Conservation (phyloP, 1,140 invertebrate species). For the Elymnias hypermnestra region DNA sequence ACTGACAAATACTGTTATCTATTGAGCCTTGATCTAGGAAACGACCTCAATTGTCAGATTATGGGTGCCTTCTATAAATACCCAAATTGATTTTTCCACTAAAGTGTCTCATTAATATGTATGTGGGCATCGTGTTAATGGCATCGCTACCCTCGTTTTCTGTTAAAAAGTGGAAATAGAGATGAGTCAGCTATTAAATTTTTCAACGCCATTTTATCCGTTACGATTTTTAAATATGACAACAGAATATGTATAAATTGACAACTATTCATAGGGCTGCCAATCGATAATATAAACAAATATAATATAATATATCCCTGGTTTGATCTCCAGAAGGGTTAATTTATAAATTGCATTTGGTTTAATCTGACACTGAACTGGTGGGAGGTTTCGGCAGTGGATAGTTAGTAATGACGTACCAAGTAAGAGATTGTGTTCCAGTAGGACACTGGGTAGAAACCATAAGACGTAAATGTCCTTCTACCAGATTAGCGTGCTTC, state of each 20-base stretch:
- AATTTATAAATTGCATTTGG: too few relatives aligned
- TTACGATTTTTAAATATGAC: constrained; percentile 3
- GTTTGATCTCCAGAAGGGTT: too few relatives aligned
- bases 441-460: too few relatives aligned
- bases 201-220: not conserved
- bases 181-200: not conserved
- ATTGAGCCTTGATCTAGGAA: constrained; percentile 3
- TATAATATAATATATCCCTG: too few relatives aligned
- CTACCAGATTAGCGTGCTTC: too few relatives aligned
- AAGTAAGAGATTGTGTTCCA: too few relatives aligned
- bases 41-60: constrained; percentile 11
- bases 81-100: constrained; percentile 8
- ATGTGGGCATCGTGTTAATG: not conserved
- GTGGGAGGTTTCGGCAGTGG: too few relatives aligned
- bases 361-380: too few relatives aligned
- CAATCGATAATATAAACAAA: too few relatives aligned
- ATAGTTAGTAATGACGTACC: too few relatives aligned
- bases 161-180: not conserved
- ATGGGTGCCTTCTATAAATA: constrained; percentile 1
- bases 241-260: not conserved
- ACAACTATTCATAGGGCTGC: too few relatives aligned
- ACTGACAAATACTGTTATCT: constrained; percentile 1
- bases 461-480: too few relatives aligned
- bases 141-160: not conserved
- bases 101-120: constrained; percentile 20